Percentiles rank a stretch among this genome's conserved stretches.
Conservation (phyloP, 2,888 invertebrate species). For the Fragum fragum region DNA sequence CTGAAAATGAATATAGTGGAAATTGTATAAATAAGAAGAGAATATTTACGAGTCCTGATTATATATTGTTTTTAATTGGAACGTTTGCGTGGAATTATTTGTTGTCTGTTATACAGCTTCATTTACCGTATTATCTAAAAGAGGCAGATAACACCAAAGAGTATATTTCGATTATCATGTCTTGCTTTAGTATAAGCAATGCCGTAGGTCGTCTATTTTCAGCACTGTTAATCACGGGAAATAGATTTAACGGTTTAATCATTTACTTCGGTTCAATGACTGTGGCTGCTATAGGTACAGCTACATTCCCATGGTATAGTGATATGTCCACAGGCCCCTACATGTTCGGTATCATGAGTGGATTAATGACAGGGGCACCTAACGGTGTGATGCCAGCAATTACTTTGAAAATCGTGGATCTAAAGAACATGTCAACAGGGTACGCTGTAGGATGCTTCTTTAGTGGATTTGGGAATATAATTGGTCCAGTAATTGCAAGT, state of each 20-base stretch:
- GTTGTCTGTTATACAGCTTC: neutral
- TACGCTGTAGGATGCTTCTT: neutral
- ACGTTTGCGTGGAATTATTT: slow-evolving; percentile 5
- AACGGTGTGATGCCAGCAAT: slow-evolving; percentile 11
- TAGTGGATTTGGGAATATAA: neutral
- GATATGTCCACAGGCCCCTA: neutral
- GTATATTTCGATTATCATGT: neutral
- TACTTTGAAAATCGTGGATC: neutral
- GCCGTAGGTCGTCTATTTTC: neutral
- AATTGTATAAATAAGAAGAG: neutral
- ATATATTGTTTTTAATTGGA: neutral
- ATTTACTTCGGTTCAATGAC: neutral
- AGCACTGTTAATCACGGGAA: neutral
- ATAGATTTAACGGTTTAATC: neutral
- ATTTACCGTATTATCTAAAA: neutral
- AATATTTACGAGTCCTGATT: neutral
- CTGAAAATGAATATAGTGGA: neutral
- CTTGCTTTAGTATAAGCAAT: slow-evolving; percentile 5
- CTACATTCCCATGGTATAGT: neutral
- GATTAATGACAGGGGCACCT: neutral
- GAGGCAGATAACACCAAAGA: neutral
- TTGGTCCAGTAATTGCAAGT: slow-evolving; percentile 12
- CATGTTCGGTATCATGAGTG: neutral
- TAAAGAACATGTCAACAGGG: neutral
- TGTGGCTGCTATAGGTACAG: neutral